Conservation (phyloP, 2,113 vertebrate genomes). For the Diadophis punctatus region DNA sequence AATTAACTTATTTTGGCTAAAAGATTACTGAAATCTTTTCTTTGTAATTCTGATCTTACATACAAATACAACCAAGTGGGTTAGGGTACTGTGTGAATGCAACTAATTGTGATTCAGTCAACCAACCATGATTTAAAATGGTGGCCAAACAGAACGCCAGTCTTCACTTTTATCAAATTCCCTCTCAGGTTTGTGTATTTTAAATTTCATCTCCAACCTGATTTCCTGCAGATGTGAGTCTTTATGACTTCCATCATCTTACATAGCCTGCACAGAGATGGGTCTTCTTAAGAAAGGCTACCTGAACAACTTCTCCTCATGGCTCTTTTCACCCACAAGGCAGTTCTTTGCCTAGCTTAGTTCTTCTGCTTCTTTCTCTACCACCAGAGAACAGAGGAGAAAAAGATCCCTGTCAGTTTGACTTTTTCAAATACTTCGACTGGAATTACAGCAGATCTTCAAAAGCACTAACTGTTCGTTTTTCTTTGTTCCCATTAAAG, state of each 20-base stretch:
- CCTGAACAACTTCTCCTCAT: not conserved
- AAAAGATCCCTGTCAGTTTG: not conserved
- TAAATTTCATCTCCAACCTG: not conserved
- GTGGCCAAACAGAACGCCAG: not conserved
- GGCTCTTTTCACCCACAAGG: not conserved
- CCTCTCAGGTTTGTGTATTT: not conserved
- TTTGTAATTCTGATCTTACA: not conserved
- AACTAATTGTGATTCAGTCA: not conserved
- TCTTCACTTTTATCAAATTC: not conserved
- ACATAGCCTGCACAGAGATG: not conserved
- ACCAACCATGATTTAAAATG: not conserved
- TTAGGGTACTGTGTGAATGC: not conserved
- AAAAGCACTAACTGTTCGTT: constrained; percentile 2
- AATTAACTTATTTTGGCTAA: not conserved
- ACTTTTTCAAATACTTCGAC: not conserved
- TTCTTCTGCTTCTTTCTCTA: not conserved
- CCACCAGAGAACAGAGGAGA: not conserved
- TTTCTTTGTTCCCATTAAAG: constrained; percentile 10
- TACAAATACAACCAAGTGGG: not conserved
- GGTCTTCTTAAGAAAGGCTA: not conserved
- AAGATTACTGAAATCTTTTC: not conserved
- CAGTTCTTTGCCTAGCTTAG: not conserved
- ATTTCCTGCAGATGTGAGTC: not conserved
- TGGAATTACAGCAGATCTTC: not conserved
- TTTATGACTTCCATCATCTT: not conserved